phyloP scores from a whole-genome alignment of 1,140 invertebrate genomes.

The Steinernema khuongi region DNA sequence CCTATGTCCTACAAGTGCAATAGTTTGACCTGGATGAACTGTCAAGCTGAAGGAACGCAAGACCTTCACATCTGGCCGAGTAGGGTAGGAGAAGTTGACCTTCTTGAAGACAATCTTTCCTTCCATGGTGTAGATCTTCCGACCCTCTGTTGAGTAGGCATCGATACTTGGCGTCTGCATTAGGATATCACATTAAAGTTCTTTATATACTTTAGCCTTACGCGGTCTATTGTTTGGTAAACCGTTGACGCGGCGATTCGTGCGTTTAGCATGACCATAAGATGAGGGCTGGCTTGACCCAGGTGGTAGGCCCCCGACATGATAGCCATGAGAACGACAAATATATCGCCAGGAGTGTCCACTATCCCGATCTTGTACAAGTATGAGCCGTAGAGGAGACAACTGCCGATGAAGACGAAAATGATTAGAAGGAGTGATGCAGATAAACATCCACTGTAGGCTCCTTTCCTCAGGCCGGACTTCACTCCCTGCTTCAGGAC shows the following conservation, averaged over 20 bases:
- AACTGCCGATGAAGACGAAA: neutral
- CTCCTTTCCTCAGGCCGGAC: constrained; percentile 30
- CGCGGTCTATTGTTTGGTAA: constrained; percentile 46
- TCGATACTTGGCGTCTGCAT: constrained; percentile 54
- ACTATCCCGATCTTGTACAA: constrained; percentile 20
- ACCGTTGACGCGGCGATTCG: constrained; percentile 44
- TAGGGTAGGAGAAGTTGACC: constrained; percentile 62
- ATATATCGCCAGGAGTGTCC: constrained; percentile 43
- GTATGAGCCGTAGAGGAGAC: constrained; percentile 29
- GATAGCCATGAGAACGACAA: constrained; percentile 35
- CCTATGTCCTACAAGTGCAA: constrained; percentile 72
- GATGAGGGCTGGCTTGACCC: constrained; percentile 42
- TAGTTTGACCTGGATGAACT: constrained; percentile 77
- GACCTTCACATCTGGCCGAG: constrained; percentile 59
- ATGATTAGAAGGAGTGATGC: constrained; percentile 43
- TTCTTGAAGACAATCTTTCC: constrained; percentile 60
- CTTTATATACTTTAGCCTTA: constrained; percentile 13
- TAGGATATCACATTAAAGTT: constrained; percentile 1
- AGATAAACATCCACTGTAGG: constrained; percentile 41
- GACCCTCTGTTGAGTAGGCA: constrained; percentile 48
- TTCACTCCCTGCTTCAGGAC: constrained; percentile 33
- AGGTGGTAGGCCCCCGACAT: constrained; percentile 41
- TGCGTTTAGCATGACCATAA: constrained; percentile 43
- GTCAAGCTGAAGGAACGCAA: constrained; percentile 77
- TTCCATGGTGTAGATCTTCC: constrained; percentile 39